These are phyloP conservation scores for Toxotes lorentzi DNA, from an alignment of 2,797 vertebrate species.

Conservation along the genomic window DNA sequence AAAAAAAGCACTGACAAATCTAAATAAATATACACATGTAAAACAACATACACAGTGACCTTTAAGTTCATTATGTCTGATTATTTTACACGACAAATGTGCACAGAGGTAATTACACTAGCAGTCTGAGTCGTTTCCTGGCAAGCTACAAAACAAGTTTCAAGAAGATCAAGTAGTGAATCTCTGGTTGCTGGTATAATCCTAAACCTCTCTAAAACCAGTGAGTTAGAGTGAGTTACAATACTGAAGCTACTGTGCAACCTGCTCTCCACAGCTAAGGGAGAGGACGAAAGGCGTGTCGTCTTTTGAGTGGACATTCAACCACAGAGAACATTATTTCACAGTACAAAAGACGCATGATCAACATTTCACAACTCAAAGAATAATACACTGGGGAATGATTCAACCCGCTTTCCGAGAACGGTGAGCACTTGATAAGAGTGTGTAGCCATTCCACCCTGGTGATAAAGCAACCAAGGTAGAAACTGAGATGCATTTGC, in stretches of 20 bases:
- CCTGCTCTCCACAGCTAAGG: conserved; percentile 29
- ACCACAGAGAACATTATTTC: conserved; percentile 48
- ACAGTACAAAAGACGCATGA: conserved; percentile 57
- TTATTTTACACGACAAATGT: conserved; percentile 2
- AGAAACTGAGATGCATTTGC: conserved; percentile 33
- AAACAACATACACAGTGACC: conserved; percentile 36
- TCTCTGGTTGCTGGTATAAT: conserved; percentile 22
- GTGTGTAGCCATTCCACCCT: conserved; percentile 28
- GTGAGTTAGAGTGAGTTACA: conserved; percentile 23
- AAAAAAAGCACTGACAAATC: conserved; percentile 12
- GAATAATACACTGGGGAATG: conserved; percentile 55
- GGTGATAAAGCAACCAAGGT: conserved; percentile 38
- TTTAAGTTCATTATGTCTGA: conserved; percentile 12
- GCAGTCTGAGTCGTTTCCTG: conserved; percentile 44
- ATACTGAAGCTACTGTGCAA: conserved; percentile 46
- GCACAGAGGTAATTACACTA: conserved; percentile 40
- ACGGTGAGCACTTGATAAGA: conserved; percentile 35
- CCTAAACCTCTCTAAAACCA: conserved; percentile 35
- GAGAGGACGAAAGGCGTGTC: conserved; percentile 28
- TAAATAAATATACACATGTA: conserved; percentile 48
- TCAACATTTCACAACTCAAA: conserved; percentile 48
- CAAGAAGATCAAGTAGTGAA: conserved; percentile 41
- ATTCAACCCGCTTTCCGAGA: conserved; percentile 35
- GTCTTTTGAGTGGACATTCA: conserved; percentile 42
- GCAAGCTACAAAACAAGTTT: conserved; percentile 50